Percentiles rank a stretch among this genome's conserved stretches.
Conservation (phyloP, 2,113 vertebrate species). For the Pristiophorus japonicus region DNA sequence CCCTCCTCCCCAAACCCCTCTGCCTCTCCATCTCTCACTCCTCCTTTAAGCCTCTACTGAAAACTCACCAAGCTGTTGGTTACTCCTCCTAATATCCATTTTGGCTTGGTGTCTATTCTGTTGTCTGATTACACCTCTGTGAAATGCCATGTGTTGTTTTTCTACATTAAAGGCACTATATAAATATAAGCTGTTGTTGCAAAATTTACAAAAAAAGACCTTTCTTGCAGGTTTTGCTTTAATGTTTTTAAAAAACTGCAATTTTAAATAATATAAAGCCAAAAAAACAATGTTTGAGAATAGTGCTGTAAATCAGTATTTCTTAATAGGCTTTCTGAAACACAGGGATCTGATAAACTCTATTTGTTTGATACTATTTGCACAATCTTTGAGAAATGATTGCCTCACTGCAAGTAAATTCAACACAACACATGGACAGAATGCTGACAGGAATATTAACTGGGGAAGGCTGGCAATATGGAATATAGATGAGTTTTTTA, state of each 20-base stretch:
- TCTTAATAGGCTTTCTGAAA: slow-evolving; percentile 17
- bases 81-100: not conserved
- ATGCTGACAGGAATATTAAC: slow-evolving; percentile 74
- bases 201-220: not conserved
- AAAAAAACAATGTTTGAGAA: not conserved
- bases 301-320: not conserved
- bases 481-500: slow-evolving; percentile 79
- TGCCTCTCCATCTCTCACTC: not conserved
- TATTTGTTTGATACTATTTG: slow-evolving; percentile 66
- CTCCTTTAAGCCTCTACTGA: not conserved
- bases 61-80: not conserved
- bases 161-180: not conserved
- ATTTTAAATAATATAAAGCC: not conserved
- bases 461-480: slow-evolving; percentile 63
- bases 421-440: slow-evolving; percentile 59
- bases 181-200: not conserved
- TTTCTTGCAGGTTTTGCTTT: not conserved
- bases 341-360: slow-evolving; percentile 40
- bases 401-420: slow-evolving; percentile 58
- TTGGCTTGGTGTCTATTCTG: not conserved
- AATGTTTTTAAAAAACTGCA: not conserved
- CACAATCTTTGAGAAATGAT: slow-evolving; percentile 57
- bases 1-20: not conserved
- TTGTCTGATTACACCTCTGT: not conserved
- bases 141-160: not conserved